Evolutionary conservation across 2,113 vertebrate species (phyloP), one percentile per base, ranked within the genome.

Genomic region (Atlantisia rogersi): DNA sequence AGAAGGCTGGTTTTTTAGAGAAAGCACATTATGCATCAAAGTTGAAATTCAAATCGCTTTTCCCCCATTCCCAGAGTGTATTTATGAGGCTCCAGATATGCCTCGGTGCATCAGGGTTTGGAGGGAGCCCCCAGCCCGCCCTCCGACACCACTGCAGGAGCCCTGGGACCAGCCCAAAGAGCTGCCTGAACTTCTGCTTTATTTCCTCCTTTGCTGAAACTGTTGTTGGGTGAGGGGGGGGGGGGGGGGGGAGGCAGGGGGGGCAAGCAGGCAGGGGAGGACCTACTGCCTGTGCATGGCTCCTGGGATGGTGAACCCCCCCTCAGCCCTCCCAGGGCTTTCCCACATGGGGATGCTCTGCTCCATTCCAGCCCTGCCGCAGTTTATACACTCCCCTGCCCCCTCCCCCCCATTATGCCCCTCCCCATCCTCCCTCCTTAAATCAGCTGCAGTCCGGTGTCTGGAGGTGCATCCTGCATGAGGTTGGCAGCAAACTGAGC

Each of bases 21-120:
- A 94, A 97, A 96, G 65, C 92, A 90, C 69, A 86, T 97, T 95
- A 88, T 94, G 84, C 86, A 88, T 91, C 82, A 81, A 97, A 94
- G 95, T 84, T 80, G 79, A 94, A 94, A 95, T 91, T 94, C 62
- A 94, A 86, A 92, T 96, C 82, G 78, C 31, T 92, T 93, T 79
- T 82, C 65, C 87, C 88, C 25, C 84, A 14, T 63, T 92, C 83
- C 44, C 28, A 10, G 69, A 58, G 65, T 64, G 12, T 48, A 86
- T 91, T 92, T 89, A 69, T 83, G 92, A 95, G 15, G 8, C 35
- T 93, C 55, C 55, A 39, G 77, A 40, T 93, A 95, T 52, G 76
- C 84, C 81, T 82, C 0, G 0, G 74, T 3, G 14, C 28, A 29
- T 31, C 8, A 6, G 12, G 4, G 50, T 84, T 95, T 94, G 64